phyloP scores from a whole-genome alignment of 2,888 invertebrate genomes.

The Epinotia brunnichana region DNA sequence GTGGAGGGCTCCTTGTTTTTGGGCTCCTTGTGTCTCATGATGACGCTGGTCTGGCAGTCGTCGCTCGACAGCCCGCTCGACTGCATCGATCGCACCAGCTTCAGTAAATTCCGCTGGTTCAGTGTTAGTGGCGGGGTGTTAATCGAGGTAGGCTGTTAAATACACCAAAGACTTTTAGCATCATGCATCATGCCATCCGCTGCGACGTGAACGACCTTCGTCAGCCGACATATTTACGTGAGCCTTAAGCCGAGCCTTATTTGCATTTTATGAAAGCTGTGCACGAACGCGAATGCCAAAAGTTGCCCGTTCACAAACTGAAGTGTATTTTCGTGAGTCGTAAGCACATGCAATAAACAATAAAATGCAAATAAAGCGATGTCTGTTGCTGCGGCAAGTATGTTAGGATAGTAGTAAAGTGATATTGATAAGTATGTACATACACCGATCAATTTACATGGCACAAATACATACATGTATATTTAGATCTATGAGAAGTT shows the following conservation, averaged over 20 bases:
- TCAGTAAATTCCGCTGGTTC: conserved; percentile 84
- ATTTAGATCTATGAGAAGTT: background rate
- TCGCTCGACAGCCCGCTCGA: conserved; percentile 83
- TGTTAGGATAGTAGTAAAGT: conserved; percentile 61
- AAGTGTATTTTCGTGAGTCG: conserved; percentile 68
- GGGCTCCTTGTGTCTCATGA: conserved; percentile 79
- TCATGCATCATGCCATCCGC: conserved; percentile 76
- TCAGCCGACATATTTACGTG: conserved; percentile 54
- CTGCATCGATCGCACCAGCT: conserved; percentile 84
- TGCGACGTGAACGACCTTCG: conserved; percentile 47
- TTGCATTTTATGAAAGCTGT: conserved; percentile 83
- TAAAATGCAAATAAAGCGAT: conserved; percentile 84
- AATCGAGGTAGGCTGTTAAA: conserved; percentile 83
- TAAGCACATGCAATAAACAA: conserved; percentile 82
- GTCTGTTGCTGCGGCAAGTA: conserved; percentile 65
- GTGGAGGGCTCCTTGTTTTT: conserved; percentile 81
- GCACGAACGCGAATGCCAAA: conserved; percentile 72
- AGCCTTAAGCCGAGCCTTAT: conserved; percentile 68
- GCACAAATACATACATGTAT: background rate
- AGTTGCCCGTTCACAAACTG: conserved; percentile 61
- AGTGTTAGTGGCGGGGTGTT: conserved; percentile 82
- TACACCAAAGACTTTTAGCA: conserved; percentile 77
- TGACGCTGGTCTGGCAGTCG: conserved; percentile 80
- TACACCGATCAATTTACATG: background rate
- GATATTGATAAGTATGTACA: conserved; percentile 52